Percentiles rank a stretch among this genome's conserved stretches.
Evolutionary conservation across 2,888 invertebrate genomes (phyloP).

Genomic region (Ethmia dodecea): DNA sequence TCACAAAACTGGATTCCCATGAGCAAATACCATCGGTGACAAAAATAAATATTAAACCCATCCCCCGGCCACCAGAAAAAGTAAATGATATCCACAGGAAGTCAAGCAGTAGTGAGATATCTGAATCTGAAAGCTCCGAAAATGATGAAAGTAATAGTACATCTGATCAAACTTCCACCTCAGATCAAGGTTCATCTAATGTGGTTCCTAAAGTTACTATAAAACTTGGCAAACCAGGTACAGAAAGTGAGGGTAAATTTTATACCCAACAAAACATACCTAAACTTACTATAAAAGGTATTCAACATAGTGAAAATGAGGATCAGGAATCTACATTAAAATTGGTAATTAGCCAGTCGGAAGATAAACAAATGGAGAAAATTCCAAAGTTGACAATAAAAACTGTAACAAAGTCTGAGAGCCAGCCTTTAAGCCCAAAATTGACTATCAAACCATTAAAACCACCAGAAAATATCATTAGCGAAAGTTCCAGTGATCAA

Average conservation of each 20-base stretch:
- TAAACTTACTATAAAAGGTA: slow-evolving; percentile 62
- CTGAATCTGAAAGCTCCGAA: slow-evolving; percentile 73
- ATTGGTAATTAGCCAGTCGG: slow-evolving; percentile 55
- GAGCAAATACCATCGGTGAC: slow-evolving; percentile 56
- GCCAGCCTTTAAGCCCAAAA: slow-evolving; percentile 65
- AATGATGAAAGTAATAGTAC: slow-evolving; percentile 73
- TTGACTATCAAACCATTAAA: slow-evolving; percentile 69
- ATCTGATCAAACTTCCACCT: slow-evolving; percentile 60
- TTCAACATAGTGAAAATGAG: slow-evolving; percentile 51
- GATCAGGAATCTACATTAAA: slow-evolving; percentile 57
- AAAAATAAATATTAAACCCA: slow-evolving; percentile 71
- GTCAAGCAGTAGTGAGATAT: slow-evolving; percentile 72
- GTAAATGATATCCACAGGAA: slow-evolving; percentile 66
- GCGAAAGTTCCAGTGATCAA: slow-evolving; percentile 29
- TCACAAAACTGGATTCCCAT: slow-evolving; percentile 28
- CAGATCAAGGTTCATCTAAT: slow-evolving; percentile 54
- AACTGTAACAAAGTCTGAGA: slow-evolving; percentile 52
- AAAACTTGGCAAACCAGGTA: slow-evolving; percentile 64
- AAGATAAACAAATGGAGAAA: slow-evolving; percentile 52
- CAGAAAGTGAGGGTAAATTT: slow-evolving; percentile 62
- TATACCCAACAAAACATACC: slow-evolving; percentile 66
- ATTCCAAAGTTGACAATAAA: slow-evolving; percentile 68
- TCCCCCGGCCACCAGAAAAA: slow-evolving; percentile 63
- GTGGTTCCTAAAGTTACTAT: slow-evolving; percentile 68
- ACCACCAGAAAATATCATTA: slow-evolving; percentile 40